Conservation (phyloP, 2,888 invertebrate genomes). For the Exephanes ischioxanthus region DNA sequence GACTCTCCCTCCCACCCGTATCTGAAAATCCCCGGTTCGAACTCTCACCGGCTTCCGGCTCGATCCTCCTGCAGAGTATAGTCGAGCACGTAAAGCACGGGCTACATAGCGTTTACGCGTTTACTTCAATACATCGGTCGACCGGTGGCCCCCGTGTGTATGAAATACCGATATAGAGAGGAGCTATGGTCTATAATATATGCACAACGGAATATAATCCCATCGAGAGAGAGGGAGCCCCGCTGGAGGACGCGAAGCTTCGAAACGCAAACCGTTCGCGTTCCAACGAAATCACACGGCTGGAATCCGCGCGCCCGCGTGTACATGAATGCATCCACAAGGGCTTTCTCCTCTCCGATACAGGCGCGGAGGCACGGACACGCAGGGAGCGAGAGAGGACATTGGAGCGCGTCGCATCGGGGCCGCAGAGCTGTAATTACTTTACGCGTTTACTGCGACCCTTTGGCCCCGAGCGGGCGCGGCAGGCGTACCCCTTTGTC, state of each 20-base stretch:
- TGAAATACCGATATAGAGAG: conserved; percentile 67
- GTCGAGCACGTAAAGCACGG: conserved; percentile 31
- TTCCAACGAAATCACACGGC: conserved; percentile 64
- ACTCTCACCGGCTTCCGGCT: conserved; percentile 71
- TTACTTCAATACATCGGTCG: conserved; percentile 23
- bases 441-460: conserved; percentile 78
- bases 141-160: conserved; percentile 33
- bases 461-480: conserved; percentile 72
- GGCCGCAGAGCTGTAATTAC: conserved; percentile 77
- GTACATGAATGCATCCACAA: conserved; percentile 71
- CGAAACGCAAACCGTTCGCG: conserved; percentile 42
- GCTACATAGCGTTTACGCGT: not conserved
- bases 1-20: conserved; percentile 29
- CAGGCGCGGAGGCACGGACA: conserved; percentile 11
- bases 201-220: conserved; percentile 73
- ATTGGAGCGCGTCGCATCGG: conserved; percentile 66
- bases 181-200: conserved; percentile 65
- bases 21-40: conserved; percentile 70
- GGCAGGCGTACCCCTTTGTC: conserved; percentile 73
- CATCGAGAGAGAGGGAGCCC: conserved; percentile 65
- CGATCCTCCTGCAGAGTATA: conserved; percentile 48
- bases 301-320: conserved; percentile 57
- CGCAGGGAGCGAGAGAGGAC: conserved; percentile 28
- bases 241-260: conserved; percentile 30
- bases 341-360: conserved; percentile 57